Evolutionary conservation across 2,797 vertebrate genomes (phyloP), one percentile per base, ranked within the genome.

Genomic region (Podargus strigoides): DNA sequence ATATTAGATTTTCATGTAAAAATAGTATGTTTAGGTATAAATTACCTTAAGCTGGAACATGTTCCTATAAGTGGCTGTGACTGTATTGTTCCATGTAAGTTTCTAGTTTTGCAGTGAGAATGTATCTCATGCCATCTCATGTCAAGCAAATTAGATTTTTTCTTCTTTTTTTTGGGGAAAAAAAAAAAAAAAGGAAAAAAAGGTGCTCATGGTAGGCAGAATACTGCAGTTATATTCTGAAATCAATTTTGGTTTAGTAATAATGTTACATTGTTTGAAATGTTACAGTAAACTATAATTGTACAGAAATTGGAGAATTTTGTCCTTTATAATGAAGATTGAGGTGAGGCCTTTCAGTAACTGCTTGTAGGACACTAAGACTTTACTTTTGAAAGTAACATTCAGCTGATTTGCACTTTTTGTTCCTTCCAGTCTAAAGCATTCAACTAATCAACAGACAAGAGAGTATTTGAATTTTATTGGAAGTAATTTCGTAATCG

Each of bases 401-500:
- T 94, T 94, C 92, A 94, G 83, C 92, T 96, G 74, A 96, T 93
- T 94, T 97, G 96, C 96, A 97, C 94, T 87, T 95, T 95, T 88
- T 92, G 87, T 86, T 94, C 87, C 74, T 96, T 97, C 58, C 92
- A 73, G 90, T 96, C 78, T 97, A 86, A 94, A 97, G 84, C 92
- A 95, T 95, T 96, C 90, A 97, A 97, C 89, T 97, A 94, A 95
- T 96, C 87, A 95, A 96, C 90, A 94, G 94, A 92, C 27, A 91
- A 96, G 69, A 89, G 79, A 89, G 24, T 95, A 91, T 96, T 92
- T 90, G 93, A 93, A 95, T 93, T 94, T 93, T 97, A 94, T 90
- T 94, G 85, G 52, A 96, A 94, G 66, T 96, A 93, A 96, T 96
- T 96, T 96, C 93, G 92, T 91, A 96, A 96, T 78, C 24, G 87